Evolutionary conservation across 2,888 invertebrate species (phyloP), one percentile per base, ranked within the genome.

Genomic region (Hipparchia semele): DNA sequence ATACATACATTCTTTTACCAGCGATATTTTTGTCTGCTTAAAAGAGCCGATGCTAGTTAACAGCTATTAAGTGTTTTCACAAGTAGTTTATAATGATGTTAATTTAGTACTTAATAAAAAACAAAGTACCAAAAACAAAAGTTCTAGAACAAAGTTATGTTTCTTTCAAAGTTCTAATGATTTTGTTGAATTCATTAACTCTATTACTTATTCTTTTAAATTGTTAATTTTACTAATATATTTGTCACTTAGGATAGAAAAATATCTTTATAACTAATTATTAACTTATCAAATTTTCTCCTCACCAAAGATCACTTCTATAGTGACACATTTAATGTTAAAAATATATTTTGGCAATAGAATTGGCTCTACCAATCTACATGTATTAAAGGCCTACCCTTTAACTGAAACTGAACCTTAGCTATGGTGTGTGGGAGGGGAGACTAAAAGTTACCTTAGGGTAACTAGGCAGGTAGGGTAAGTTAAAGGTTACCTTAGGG

Each of bases 31-130:
- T 59, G 9, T 45, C 60, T 51, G 59, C 60, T 64, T 68, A 58
- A 64, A 53, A 54, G 58, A 73, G 46, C 67, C 46, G 65, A 70
- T 70, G 53, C 59, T 71, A 71, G 65, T 51, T 58, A 61, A 61
- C 51, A 68, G 10, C 49, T 59, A 64, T 71, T 67, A 39, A 65
- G 61, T 69, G 33, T 75, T 74, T 74, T 75, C 68, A 74, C 69
- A 74, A 75, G 69, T 75, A 77, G 73, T 73, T 76, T 74, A 66
- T 74, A 74, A 71, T 71, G 54, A 72, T 77, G 75, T 80, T 90
- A 86, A 83, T 84, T 87, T 92, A 92, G 92, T 93, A 93, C 92
- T 92, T 92, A 92, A 91, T 53, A 69, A 65, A 81, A 83, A 80
- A 87, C 85, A 84, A 86, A 84, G 87, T 90, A 90, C 91, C 90